Evolutionary conservation across 2,797 vertebrate species (phyloP), one percentile per base, ranked within the genome.

Genomic region (Myotis pilosus): DNA sequence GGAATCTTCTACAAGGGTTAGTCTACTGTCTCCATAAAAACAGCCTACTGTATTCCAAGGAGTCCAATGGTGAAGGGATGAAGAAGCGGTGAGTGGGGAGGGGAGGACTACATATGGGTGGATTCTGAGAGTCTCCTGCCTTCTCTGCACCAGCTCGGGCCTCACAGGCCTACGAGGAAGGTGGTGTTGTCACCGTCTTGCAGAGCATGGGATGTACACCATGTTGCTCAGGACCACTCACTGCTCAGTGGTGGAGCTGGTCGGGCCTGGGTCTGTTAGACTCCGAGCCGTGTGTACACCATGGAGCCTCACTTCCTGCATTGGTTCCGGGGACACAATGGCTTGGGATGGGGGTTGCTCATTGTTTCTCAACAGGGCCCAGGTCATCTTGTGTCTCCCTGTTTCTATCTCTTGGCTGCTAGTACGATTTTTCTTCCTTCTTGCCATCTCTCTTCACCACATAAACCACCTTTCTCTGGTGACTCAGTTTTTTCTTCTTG

Each of bases 1-100:
- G 84, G 75, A 81, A 88, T 92, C 91, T 93, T 94, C 88, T 85
- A n/a, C 44, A 28, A 71, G 71, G 51, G 30, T 49, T 51, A 28
- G 78, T 82, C 57, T 87, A 44, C 25, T 28, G 72, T 87, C 86
- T 90, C 66, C 79, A 84, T 94, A 92, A 83, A 80, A 92, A 79
- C 92, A 82, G 79, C 76, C 69, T 51, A 30, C 53, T 79, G 9
- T 85, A 38, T 66, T 93, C 72, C 71, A 75, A 93, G n/a, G 87
- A 66, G 60, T 81, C 23, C 16, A 69, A 1, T 22, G 51, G 41
- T 30, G 30, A 90, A 41, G 62, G 41, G 74, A 25, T 30, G 41
- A 53, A 55, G 83, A 84, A 19, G 74, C 47, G 62, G 64, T 22
- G 41, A 49, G 22, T 9, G 19, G 60, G 69, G 55, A 64, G 41